These are phyloP conservation scores for Rhopalosiphum maidis DNA, from an alignment of 1,140 invertebrate genomes.

Conservation along the genomic window DNA sequence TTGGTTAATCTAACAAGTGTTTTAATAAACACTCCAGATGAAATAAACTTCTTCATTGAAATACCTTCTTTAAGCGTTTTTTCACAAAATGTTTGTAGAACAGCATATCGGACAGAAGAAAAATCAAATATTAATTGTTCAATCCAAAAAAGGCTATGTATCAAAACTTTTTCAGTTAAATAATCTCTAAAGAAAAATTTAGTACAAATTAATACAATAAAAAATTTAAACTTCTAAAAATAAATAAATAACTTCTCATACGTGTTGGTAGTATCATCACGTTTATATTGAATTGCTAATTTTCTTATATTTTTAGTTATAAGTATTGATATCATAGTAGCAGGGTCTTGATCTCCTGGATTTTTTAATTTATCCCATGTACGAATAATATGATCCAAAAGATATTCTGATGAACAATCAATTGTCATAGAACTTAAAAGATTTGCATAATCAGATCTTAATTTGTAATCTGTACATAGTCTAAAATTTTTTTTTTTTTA, in stretches of 20 bases:
- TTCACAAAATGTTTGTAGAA: slow-evolving; percentile 37
- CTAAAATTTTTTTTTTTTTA: background rate
- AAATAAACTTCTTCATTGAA: slow-evolving; percentile 46
- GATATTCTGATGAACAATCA: slow-evolving; percentile 76
- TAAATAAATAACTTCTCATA: background rate
- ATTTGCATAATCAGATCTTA: slow-evolving; percentile 63
- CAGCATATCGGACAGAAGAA: slow-evolving; percentile 38
- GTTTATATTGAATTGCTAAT: slow-evolving; percentile 69
- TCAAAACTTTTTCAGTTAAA: slow-evolving; percentile 40
- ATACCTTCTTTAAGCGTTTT: slow-evolving; percentile 16
- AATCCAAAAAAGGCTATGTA: slow-evolving; percentile 49
- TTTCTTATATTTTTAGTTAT: slow-evolving; percentile 48
- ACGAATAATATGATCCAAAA: slow-evolving; percentile 69
- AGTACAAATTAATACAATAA: background rate
- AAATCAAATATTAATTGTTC: slow-evolving; percentile 53
- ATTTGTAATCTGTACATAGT: slow-evolving; percentile 24
- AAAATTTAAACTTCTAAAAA: slow-evolving; percentile 7
- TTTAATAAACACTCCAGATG: slow-evolving; percentile 50
- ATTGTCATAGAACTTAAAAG: slow-evolving; percentile 77
- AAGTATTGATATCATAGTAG: slow-evolving; percentile 32
- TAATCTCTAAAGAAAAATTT: slow-evolving; percentile 39
- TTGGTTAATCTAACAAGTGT: slow-evolving; percentile 41
- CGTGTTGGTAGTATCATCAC: slow-evolving; percentile 44
- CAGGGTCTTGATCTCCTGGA: slow-evolving; percentile 43
- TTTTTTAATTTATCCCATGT: slow-evolving; percentile 66